Evolutionary conservation across 2,888 invertebrate species (phyloP), one percentile per base, ranked within the genome.

Genomic region (Oligia fasciuncula): DNA sequence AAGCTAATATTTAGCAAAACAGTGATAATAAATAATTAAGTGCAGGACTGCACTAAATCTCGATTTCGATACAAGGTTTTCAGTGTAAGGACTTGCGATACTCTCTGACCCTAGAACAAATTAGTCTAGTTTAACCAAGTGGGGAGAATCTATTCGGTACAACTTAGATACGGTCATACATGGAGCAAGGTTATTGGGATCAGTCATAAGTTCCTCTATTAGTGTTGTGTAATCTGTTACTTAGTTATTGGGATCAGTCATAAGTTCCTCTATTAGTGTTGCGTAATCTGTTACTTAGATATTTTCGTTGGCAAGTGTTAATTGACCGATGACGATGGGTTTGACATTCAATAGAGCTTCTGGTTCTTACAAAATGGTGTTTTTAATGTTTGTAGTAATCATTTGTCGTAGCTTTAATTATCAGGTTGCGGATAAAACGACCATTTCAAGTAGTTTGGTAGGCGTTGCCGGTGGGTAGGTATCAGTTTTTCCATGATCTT

Each of bases 91-190:
- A 90, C 92, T 84, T 70, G 79, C 81, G 90, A 91, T 92, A 93
- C 90, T 88, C 93, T 91, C 83, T 93, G 94, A 93, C 93, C 93
- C 88, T 80, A 85, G 81, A 84, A 88, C 86, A 90, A 91, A 93
- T 94, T 93, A 91, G 89, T 92, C 90, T 88, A 91, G 89, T 91
- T 90, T 89, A 88, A 94, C 93, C 87, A 90, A 90, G 90, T 93
- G 91, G 85, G 81, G 87, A 92, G 86, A 94, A 95, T 94, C 89
- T 85, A 86, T 90, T 89, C 87, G 86, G 77, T 89, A 70, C 86
- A 89, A 84, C 81, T 90, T 90, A 89, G 90, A 88, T 90, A 90
- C 90, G 86, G 85, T 87, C 89, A 80, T 85, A 89, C 88, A 87
- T 89, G 79, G 77, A 83, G 84, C 91, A 91, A 91, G 91, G 92